Base-by-base conservation (phyloP, 2,113 vertebrate genomes). In the Camelus dromedarius region DNA sequence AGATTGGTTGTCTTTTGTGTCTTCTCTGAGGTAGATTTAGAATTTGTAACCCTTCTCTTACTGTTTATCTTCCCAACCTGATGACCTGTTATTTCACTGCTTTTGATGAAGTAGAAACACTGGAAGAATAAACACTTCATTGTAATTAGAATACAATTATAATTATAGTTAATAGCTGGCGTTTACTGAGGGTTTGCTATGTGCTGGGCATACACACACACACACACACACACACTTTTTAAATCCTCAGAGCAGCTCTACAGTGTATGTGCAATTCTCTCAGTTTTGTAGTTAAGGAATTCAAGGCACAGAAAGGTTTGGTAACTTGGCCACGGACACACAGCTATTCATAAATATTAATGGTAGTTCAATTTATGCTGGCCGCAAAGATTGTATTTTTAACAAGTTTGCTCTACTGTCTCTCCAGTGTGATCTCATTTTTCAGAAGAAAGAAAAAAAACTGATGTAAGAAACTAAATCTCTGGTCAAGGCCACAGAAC, bases 21-120 rank as follows among this genome's bases (percentile, higher is more conserved):
- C 70, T 94, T 80, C 50, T 90, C 3, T 85, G n/a, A 54, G 48
- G 42, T 18, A 54, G 67, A 81, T 35, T 76, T 90, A 19, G 24
- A 84, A 86, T 76, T 72, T 81, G 14, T 60, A 79, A 11, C 6
- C 5, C 20, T 90, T 96, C 38, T 32, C 20, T 93, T 79, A 80
- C n/a, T 28, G 70, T 32, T 85, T 64, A 50, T 73, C 26, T 93
- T 93, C 30, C 32, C 42, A 89, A 56, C 26, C 26, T 72, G 66
- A 79, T 77, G 20, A 62, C 8, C 19, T 60, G 64, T 86, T 58
- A 42, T 69, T n/a, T 93, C 48, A 38, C 42, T 92, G 70, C 11
- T 94, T 93, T 77, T 84, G 10, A 15, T 69, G 35, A 90, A 81
- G 22, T 52, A 84, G 85, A 95, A 90, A 89, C 18, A 66, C 28